These are phyloP conservation scores for Ptyas mucosa DNA, from an alignment of 2,113 vertebrate genomes.

Conservation along the genomic window DNA sequence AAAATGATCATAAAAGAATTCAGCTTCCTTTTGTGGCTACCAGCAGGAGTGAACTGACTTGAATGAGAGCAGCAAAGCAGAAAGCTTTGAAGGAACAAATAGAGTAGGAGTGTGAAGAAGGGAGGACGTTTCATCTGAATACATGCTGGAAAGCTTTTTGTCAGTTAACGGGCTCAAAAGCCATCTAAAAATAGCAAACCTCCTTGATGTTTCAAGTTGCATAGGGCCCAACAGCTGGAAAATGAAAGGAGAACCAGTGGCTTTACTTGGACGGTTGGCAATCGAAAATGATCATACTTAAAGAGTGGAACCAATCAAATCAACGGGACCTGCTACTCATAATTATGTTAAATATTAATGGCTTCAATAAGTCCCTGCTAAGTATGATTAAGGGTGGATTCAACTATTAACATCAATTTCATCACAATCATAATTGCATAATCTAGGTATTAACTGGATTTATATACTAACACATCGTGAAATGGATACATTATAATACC, in stretches of 20 bases:
- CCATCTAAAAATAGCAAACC: not conserved
- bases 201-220: conserved; percentile 25
- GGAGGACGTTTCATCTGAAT: not conserved
- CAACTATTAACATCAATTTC: not conserved
- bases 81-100: not conserved
- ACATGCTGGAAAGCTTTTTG: conserved; percentile 10
- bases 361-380: not conserved
- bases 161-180: conserved; percentile 24
- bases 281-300: not conserved
- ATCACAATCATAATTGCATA: not conserved
- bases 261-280: not conserved
- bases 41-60: not conserved
- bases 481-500: not conserved
- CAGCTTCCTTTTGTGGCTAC: conserved; percentile 16
- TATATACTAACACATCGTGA: not conserved
- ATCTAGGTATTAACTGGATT: not conserved
- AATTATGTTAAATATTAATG: not conserved
- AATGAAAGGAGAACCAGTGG: not conserved
- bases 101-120: conserved; percentile 21
- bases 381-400: not conserved
- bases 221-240: conserved; percentile 18
- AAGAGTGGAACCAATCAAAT: not conserved
- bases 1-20: not conserved
- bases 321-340: not conserved
- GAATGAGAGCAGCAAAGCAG: conserved; percentile 4